Evolutionary conservation across 1,140 invertebrate genomes (phyloP), one percentile per base, ranked within the genome.

Genomic region (Euschistus heros): DNA sequence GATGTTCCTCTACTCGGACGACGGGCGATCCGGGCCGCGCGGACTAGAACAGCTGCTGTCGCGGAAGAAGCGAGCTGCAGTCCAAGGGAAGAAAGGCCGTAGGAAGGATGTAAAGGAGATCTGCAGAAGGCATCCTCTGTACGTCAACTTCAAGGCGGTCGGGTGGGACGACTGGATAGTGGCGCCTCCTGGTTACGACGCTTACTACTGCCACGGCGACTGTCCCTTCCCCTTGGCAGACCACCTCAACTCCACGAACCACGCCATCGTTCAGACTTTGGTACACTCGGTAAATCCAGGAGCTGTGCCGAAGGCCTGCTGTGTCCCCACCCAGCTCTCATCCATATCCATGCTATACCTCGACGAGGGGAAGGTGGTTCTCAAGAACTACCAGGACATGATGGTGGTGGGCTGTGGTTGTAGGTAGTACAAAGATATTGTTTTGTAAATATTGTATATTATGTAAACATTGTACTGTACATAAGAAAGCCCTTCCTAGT

Each of bases 81-180:
- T 5, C 68, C 68, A 6, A 75, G 69, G 63, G 74, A 68, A 69
- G 73, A 76, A 50, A 75, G 72, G 30, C 76, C 72, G 44, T 76
- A 77, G 72, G 68, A 73, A 71, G 71, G 79, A 59, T 70, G 76
- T 22, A 72, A 76, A 69, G 64, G 68, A 71, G 24, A 72, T 85
- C 64, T 99, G 96, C 77, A 83, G 87, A 52, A 80, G 94, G 66
- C 86, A 92, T 71, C 80, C 84, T 47, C 82, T 99, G 64, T 95
- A 92, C 76, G 94, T 99, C 18, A 91, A 98, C 76, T 99, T 99
- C 75, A 82, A 78, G 8, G 92, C 97, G 70, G 94, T 99, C 14
- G 95, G 94, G 24, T 99, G 97, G 97, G 90, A 91, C 72, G 93
- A 97, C 77, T 99, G 97, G 97, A 98, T 99, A 71, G 92, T 99